A percentile compares a stretch with the other conserved stretches of the same genome.
These are phyloP conservation scores for Egretta garzetta DNA, from an alignment of 2,113 vertebrate species.

Conservation along the genomic window DNA sequence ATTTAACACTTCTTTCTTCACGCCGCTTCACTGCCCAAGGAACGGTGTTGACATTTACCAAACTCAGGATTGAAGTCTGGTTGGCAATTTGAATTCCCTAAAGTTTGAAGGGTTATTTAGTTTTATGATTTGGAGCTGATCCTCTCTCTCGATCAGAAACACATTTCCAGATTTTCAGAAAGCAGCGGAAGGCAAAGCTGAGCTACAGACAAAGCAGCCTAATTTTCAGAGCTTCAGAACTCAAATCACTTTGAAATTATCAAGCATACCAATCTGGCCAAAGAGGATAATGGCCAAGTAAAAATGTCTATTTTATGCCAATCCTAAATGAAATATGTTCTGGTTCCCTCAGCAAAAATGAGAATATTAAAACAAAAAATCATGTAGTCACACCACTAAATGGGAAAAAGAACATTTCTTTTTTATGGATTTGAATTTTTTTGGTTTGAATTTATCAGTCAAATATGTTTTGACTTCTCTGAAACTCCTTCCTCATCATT, in stretches of 20 bases:
- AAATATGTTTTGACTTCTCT: neutral
- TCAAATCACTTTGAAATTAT: neutral
- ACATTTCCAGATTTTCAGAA: neutral
- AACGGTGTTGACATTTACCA: slow-evolving; percentile 34
- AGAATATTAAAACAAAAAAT: neutral
- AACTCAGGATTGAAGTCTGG: neutral
- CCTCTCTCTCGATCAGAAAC: neutral
- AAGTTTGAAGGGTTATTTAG: slow-evolving; percentile 31
- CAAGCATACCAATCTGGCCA: neutral
- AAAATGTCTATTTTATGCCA: neutral
- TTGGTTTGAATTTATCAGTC: neutral
- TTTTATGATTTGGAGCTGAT: slow-evolving; percentile 29
- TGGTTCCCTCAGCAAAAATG: neutral
- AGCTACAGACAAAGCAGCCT: neutral
- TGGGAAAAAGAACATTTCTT: neutral
- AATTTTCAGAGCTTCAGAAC: neutral
- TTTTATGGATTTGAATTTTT: neutral
- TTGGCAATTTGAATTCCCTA: slow-evolving; percentile 28
- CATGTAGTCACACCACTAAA: neutral
- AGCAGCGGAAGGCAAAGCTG: neutral
- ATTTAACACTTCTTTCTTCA: slow-evolving; percentile 12
- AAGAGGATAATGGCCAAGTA: neutral
- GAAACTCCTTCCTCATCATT: neutral
- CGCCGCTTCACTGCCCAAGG: neutral
- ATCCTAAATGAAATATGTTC: neutral